Evolutionary conservation across 2,113 vertebrate species (phyloP).

Genomic region (Paramormyrops kingsleyae): DNA sequence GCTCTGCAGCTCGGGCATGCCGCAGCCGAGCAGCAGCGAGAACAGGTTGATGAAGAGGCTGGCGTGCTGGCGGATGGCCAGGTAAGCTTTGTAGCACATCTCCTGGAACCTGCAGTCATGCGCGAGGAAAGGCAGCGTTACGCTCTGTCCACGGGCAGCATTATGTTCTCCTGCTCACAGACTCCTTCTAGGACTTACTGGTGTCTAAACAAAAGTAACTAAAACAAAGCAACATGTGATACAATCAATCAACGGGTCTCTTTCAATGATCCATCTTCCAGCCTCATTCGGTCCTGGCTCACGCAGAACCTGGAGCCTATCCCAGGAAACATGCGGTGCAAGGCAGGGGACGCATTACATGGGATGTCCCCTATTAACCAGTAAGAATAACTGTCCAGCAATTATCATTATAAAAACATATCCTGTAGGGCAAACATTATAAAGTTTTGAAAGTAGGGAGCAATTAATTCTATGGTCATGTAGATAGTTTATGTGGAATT

Average conservation of each 20-base stretch:
- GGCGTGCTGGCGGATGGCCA: constrained; percentile 55
- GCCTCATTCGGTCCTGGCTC: not conserved
- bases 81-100: constrained; percentile 58
- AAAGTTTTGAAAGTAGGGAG: not conserved
- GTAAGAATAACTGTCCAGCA: not conserved
- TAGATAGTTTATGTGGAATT: not conserved
- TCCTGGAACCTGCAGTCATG: constrained; percentile 50
- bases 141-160: not conserved
- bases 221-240: not conserved
- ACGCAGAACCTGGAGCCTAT: not conserved
- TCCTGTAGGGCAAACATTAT: not conserved
- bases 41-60: constrained; percentile 58
- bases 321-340: not conserved
- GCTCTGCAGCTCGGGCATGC: constrained; percentile 55
- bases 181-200: not conserved
- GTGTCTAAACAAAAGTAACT: not conserved
- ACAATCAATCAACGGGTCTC: not conserved
- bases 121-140: not conserved
- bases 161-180: not conserved
- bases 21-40: constrained; percentile 53
- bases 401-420: not conserved
- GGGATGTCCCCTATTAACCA: not conserved
- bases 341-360: not conserved
- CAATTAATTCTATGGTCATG: not conserved
- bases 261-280: not conserved